Base-by-base conservation (phyloP, 2,888 invertebrate genomes). In the Stomorhina lunata region DNA sequence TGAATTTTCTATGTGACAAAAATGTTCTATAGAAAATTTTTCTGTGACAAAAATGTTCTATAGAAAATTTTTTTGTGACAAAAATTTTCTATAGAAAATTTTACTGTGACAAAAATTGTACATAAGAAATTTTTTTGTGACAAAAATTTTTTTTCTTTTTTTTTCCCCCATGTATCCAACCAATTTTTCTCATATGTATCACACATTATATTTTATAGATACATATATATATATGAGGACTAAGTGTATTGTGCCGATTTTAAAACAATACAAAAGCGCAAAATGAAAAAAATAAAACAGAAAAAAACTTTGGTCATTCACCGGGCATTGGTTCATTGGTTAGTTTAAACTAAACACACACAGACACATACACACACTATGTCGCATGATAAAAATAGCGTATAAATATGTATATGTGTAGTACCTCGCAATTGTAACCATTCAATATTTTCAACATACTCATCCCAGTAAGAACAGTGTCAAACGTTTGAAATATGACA, bases 261-360 rank as follows among this genome's bases (percentile, higher is more conserved):
- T 22, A 65, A 75, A 66, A 71, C 55, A 73, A 61, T 68, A 63
- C 25, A 32, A 53, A 65, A 45, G 20, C 50, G 12, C 22, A n/a
- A 34, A 37, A 37, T 10, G 15, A 32, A 43, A 59, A 37, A 20
- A 48, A 48, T 15, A 40, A 12, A 63, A 45, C 37, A 61, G 61
- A 29, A 48, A 40, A 40, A 29, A 66, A 61, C 53, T 27, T 55
- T 82, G 82, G 82, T 82, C 82, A 82, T 82, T 82, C 82, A 82
- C 82, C 82, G 82, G 75, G 57, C 75, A 79, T 82, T 82, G 79
- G 82, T 79, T 82, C 82, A 82, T 59, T 82, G 79, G 82, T 79
- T 79, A 75, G 59, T 78, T 75, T 43, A 59, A 82, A 65, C 20
- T 37, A 17, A 27, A 57, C 45, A 53, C 12, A 40, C 43, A 22